Conservation (phyloP, 2,797 vertebrate genomes). For the Podarcis siculus region DNA sequence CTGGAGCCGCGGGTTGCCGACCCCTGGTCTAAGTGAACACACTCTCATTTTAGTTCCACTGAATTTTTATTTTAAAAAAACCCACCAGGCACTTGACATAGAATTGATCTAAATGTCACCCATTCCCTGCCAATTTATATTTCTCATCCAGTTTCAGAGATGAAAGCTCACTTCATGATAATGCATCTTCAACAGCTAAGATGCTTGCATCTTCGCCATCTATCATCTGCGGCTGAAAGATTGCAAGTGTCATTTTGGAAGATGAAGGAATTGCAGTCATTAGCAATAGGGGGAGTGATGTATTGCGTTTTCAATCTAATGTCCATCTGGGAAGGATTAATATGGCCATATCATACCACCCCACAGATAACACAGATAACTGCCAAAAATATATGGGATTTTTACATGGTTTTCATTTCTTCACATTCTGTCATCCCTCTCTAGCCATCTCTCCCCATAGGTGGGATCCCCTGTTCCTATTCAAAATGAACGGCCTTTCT, state of each 20-base stretch:
- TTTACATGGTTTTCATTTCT: not conserved
- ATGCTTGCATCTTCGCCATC: not conserved
- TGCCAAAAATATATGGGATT: not conserved
- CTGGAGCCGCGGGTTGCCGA: too few relatives aligned
- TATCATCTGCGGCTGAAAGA: slow-evolving; percentile 7
- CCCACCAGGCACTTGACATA: not conserved
- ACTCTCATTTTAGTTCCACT: not conserved
- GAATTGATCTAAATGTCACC: not conserved
- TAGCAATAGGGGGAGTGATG: slow-evolving; percentile 4
- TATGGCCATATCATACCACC: not conserved
- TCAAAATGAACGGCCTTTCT: not conserved
- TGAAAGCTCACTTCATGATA: not conserved
- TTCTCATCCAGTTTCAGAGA: slow-evolving; percentile 19
- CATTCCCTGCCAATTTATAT: not conserved
- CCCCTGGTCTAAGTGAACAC: too few relatives aligned
- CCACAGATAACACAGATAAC: not conserved
- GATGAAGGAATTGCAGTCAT: not conserved
- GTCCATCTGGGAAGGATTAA: not conserved
- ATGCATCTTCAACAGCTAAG: slow-evolving; percentile 7
- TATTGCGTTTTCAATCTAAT: not conserved
- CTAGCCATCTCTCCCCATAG: not conserved
- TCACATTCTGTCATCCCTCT: not conserved
- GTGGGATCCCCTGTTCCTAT: not conserved
- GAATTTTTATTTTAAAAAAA: not conserved
- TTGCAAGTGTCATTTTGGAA: not conserved